A percentile compares a stretch with the other conserved stretches of the same genome.
Evolutionary conservation across 1,140 invertebrate species (phyloP).

Genomic region (Trichogramma pretiosum): DNA sequence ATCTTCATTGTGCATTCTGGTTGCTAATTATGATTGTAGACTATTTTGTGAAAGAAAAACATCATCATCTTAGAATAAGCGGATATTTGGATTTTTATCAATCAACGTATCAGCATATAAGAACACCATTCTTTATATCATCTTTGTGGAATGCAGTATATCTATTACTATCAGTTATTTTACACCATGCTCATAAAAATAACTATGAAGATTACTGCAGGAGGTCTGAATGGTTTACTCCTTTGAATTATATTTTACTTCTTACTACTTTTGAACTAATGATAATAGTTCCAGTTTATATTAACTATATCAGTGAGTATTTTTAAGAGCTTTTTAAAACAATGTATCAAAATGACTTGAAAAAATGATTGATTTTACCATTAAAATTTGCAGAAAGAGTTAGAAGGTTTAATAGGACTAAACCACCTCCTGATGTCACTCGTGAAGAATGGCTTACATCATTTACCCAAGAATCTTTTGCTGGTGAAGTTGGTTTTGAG

Average conservation of each 20-base stretch:
- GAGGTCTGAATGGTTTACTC: constrained; percentile 48
- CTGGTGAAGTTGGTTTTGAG: constrained; percentile 49
- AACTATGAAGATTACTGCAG: constrained; percentile 53
- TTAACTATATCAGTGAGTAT: constrained; percentile 53
- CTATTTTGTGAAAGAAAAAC: constrained; percentile 48
- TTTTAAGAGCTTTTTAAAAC: constrained; percentile 8
- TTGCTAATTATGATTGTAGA: constrained; percentile 52
- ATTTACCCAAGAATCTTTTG: constrained; percentile 43
- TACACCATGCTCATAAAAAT: constrained; percentile 55
- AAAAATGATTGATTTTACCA: constrained; percentile 8
- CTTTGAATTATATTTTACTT: constrained; percentile 48
- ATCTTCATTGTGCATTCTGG: constrained; percentile 55
- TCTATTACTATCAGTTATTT: constrained; percentile 50
- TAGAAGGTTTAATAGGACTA: constrained; percentile 48
- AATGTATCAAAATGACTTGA: neutral
- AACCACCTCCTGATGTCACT: constrained; percentile 49
- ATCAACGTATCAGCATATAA: constrained; percentile 50
- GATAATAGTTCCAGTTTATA: constrained; percentile 47
- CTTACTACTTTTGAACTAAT: constrained; percentile 49
- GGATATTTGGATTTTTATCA: constrained; percentile 62
- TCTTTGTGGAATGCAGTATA: constrained; percentile 55
- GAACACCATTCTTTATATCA: constrained; percentile 53
- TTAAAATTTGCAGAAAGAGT: constrained; percentile 45
- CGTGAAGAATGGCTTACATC: constrained; percentile 50
- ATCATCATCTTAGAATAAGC: constrained; percentile 50